These are phyloP conservation scores for Bucorvus abyssinicus DNA, from an alignment of 2,797 vertebrate genomes.

Conservation along the genomic window DNA sequence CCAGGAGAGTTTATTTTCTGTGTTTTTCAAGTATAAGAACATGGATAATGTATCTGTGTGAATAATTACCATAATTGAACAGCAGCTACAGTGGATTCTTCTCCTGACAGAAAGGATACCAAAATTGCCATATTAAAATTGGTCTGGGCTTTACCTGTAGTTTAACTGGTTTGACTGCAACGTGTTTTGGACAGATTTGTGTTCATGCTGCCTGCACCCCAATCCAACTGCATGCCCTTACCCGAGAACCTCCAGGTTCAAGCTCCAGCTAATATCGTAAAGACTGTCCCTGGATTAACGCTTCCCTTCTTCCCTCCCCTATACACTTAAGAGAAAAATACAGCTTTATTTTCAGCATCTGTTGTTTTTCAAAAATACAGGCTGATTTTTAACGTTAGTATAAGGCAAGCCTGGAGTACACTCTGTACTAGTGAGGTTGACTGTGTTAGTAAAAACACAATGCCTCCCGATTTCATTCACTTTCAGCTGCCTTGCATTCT, in stretches of 20 bases:
- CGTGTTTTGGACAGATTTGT: background rate
- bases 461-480: background rate
- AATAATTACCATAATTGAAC: background rate
- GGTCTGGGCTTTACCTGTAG: background rate
- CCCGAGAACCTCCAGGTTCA: rapidly evolving
- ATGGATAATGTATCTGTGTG: background rate
- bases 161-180: background rate
- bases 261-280: background rate
- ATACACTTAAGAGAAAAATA: background rate
- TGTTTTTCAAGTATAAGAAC: background rate
- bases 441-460: rapidly evolving
- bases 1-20: background rate
- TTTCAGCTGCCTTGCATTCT: background rate
- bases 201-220: background rate
- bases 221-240: background rate
- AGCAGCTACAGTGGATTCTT: background rate
- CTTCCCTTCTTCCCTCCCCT: background rate
- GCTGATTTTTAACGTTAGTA: background rate
- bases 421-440: background rate
- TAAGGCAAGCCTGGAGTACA: background rate
- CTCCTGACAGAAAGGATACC: background rate
- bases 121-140: background rate
- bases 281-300: background rate
- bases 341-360: background rate
- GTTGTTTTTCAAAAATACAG: background rate